These are phyloP conservation scores for Nemotelus nigrinus DNA, from an alignment of 2,888 invertebrate genomes.

Conservation along the genomic window DNA sequence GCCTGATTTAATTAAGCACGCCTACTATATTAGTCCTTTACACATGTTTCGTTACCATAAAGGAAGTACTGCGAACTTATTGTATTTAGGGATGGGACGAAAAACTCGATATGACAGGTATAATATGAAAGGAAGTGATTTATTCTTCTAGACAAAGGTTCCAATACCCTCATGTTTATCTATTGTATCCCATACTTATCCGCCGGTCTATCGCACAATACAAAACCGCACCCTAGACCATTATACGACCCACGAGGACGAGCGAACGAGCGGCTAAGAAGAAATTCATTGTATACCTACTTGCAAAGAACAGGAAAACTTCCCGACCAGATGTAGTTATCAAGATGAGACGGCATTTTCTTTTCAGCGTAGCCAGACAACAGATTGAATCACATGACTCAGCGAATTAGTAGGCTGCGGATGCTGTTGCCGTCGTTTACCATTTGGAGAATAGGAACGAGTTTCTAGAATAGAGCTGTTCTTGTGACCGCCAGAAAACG, in stretches of 20 bases:
- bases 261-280: not conserved
- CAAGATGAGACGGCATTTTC: constrained; percentile 45
- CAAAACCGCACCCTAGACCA: constrained; percentile 27
- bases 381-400: constrained; percentile 43
- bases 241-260: not conserved
- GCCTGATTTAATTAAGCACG: too few relatives aligned
- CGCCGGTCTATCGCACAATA: constrained; percentile 12
- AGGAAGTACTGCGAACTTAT: too few relatives aligned
- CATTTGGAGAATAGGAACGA: not conserved
- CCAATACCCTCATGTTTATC: constrained; percentile 31
- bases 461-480: constrained; percentile 1
- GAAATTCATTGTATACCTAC: not conserved
- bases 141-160: constrained; percentile 35
- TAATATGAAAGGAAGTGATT: constrained; percentile 35
- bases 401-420: constrained; percentile 36
- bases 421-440: not conserved
- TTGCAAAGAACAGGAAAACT: constrained; percentile 23
- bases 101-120: constrained; percentile 28
- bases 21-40: too few relatives aligned
- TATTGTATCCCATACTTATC: constrained; percentile 6
- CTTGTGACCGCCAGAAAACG: not conserved
- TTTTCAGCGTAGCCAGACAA: constrained; percentile 42
- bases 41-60: too few relatives aligned
- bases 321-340: constrained; percentile 41
- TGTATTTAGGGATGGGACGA: not conserved